Evolutionary conservation across 2,113 vertebrate genomes (phyloP).

Genomic region (Erythrolamprus reginae): DNA sequence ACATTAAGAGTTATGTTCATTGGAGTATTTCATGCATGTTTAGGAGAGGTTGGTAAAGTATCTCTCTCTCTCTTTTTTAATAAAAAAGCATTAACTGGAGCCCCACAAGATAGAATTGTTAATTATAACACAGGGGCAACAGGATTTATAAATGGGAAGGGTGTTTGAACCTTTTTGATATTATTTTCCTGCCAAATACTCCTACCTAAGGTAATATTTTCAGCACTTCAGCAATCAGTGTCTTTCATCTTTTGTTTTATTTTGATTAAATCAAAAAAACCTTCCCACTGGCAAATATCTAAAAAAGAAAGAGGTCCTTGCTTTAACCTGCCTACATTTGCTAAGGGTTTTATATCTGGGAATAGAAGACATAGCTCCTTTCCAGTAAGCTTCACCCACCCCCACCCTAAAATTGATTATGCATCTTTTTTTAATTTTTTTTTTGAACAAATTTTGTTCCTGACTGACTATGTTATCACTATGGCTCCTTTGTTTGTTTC

Average conservation of each 20-base stretch:
- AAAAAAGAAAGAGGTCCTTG: neutral
- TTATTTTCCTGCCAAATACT: neutral
- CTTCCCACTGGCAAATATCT: neutral
- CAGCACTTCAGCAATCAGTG: neutral
- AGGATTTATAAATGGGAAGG: neutral
- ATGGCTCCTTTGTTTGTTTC: neutral
- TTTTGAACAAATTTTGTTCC: neutral
- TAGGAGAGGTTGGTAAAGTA: neutral
- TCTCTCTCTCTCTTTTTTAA: neutral
- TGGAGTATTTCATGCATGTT: neutral
- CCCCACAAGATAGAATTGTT: neutral
- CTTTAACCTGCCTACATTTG: neutral
- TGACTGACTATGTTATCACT: neutral
- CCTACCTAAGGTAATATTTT: neutral
- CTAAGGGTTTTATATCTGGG: neutral
- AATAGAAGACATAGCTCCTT: neutral
- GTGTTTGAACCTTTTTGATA: neutral
- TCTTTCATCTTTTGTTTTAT: neutral
- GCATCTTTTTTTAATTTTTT: neutral
- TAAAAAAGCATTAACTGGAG: neutral
- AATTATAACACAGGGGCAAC: neutral
- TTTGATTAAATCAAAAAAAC: neutral
- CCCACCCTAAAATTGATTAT: neutral
- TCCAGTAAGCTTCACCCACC: neutral
- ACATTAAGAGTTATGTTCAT: neutral